These are phyloP conservation scores for Cephus sareptanus DNA, from an alignment of 2,888 invertebrate species.

Conservation along the genomic window DNA sequence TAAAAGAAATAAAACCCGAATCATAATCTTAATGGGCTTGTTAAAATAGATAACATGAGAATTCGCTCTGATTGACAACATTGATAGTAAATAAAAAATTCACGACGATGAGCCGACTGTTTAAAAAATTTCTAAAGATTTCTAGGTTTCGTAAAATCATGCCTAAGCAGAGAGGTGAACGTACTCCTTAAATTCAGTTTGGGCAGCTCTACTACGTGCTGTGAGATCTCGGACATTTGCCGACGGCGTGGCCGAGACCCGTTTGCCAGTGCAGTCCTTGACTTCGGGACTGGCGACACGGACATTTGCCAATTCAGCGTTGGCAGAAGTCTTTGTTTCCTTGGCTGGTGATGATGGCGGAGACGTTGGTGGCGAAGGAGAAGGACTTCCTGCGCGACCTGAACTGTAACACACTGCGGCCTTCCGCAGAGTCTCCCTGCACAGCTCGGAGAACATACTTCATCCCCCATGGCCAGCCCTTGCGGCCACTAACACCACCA, in stretches of 20 bases:
- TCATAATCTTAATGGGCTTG: background rate
- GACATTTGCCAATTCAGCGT: conserved; percentile 58
- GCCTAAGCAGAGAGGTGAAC: conserved; percentile 30
- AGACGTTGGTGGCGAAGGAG: conserved; percentile 62
- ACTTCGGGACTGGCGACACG: conserved; percentile 31
- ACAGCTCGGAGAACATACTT: conserved; percentile 70
- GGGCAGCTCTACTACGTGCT: conserved; percentile 14
- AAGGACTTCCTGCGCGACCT: conserved; percentile 61
- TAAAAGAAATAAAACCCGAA: background rate
- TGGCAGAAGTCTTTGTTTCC: conserved; percentile 44
- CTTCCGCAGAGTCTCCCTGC: conserved; percentile 69
- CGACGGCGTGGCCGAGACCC: conserved; percentile 14
- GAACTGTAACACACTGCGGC: conserved; percentile 67
- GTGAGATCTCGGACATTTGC: conserved; percentile 32
- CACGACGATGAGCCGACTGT: background rate
- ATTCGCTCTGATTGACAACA: background rate
- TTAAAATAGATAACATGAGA: background rate
- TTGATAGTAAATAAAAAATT: background rate
- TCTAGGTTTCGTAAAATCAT: background rate
- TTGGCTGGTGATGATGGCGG: conserved; percentile 63
- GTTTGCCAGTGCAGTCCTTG: conserved; percentile 32
- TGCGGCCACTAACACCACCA: conserved; percentile 19
- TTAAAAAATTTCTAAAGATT: background rate
- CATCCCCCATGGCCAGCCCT: conserved; percentile 62
- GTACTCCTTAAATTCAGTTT: conserved; percentile 52